A percentile compares a stretch with the other conserved stretches of the same genome.
These are phyloP conservation scores for Hemitrygon akajei DNA, from an alignment of 2,797 vertebrate species.

Conservation along the genomic window DNA sequence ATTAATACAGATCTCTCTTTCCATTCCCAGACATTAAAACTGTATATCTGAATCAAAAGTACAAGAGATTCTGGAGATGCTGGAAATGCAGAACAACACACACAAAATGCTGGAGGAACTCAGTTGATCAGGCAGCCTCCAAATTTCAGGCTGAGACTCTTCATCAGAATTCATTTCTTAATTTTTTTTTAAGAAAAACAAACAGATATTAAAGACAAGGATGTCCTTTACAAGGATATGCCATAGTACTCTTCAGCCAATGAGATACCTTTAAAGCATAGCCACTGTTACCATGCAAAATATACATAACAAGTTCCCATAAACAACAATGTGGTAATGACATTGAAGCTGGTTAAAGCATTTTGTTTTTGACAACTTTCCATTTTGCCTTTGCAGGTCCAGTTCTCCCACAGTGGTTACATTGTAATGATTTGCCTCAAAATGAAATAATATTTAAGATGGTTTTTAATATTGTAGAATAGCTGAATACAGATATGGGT, in stretches of 20 bases:
- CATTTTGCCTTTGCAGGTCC: not conserved
- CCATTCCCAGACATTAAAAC: too few relatives aligned
- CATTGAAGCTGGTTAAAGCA: not conserved
- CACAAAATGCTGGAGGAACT: too few relatives aligned
- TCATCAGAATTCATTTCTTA: too few relatives aligned
- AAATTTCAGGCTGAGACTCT: too few relatives aligned
- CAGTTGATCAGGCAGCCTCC: too few relatives aligned
- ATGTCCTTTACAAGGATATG: not conserved
- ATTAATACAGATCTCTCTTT: too few relatives aligned
- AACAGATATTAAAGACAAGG: too few relatives aligned
- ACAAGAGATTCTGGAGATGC: too few relatives aligned
- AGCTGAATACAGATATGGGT: not conserved
- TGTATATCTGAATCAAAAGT: too few relatives aligned
- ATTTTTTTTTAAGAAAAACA: too few relatives aligned
- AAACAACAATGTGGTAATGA: not conserved
- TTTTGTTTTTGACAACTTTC: not conserved
- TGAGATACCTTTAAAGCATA: not conserved
- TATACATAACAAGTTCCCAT: not conserved
- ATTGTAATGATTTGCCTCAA: not conserved
- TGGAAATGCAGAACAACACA: too few relatives aligned
- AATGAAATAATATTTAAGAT: not conserved
- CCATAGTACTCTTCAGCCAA: not conserved
- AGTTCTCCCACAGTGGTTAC: not conserved
- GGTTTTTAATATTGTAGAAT: not conserved
- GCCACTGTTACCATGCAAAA: not conserved